Conservation (phyloP, 2,797 vertebrate genomes). For the Hypotaenidia philippensis region DNA sequence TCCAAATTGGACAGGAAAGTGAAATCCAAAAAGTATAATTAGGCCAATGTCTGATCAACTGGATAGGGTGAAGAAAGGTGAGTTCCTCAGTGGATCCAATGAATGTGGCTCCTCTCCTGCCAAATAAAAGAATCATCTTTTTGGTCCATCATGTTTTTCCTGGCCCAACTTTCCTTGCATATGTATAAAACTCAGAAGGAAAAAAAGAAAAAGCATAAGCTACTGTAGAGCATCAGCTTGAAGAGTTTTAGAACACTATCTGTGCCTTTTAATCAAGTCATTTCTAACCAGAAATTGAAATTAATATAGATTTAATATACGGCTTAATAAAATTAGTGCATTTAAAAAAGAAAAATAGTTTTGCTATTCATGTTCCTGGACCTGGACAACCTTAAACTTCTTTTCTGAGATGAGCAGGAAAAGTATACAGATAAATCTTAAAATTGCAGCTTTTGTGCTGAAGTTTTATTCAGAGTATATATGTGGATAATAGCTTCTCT, state of each 20-base stretch:
- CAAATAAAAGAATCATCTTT: not conserved
- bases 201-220: not conserved
- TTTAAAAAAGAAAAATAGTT: not conserved
- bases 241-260: not conserved
- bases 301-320: not conserved
- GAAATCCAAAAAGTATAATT: not conserved
- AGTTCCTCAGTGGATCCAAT: not conserved
- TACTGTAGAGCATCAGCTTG: not conserved
- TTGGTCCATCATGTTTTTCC: not conserved
- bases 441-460: not conserved
- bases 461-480: not conserved
- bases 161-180: not conserved
- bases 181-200: not conserved
- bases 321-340: not conserved
- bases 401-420: not conserved
- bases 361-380: not conserved
- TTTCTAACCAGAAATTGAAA: not conserved
- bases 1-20: not conserved
- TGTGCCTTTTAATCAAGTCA: not conserved
- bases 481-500: not conserved
- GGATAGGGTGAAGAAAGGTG: not conserved
- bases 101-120: not conserved
- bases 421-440: not conserved
- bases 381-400: not conserved
- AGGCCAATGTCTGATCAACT: not conserved